A percentile compares a stretch with the other conserved stretches of the same genome.
These are phyloP conservation scores for Syngnathus scovelli DNA, from an alignment of 2,113 vertebrate genomes.

Conservation along the genomic window DNA sequence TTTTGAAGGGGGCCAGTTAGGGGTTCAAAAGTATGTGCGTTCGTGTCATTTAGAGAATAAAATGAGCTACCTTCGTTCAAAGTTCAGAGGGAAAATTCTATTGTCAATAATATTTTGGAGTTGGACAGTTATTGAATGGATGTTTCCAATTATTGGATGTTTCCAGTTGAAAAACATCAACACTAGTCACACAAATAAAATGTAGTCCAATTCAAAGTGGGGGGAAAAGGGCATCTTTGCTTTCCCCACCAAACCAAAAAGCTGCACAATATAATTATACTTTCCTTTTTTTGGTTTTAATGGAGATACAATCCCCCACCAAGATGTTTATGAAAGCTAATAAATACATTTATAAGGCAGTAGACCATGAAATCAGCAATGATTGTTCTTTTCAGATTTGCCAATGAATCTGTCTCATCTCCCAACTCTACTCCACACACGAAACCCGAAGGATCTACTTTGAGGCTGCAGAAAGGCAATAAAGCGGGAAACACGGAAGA, in stretches of 20 bases:
- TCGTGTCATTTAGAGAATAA: background rate
- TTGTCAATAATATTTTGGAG: background rate
- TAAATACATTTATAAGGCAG: background rate
- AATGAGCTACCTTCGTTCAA: background rate
- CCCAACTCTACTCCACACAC: background rate
- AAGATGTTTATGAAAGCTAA: background rate
- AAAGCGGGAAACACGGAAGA: slow-evolving; percentile 19
- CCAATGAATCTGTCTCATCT: background rate
- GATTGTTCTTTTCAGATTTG: background rate
- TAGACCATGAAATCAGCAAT: background rate
- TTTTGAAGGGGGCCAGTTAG: background rate
- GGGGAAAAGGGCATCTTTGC: no score
- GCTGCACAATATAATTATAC: background rate
- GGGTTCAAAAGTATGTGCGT: background rate
- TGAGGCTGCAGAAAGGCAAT: slow-evolving; percentile 54
- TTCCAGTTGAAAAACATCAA: background rate
- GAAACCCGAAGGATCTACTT: slow-evolving; percentile 40
- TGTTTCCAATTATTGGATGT: background rate
- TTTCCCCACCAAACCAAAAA: background rate
- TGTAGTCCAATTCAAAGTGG: no score
- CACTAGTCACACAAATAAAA: background rate
- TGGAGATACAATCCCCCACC: background rate
- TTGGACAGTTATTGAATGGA: background rate
- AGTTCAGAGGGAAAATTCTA: background rate
- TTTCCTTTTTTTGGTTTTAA: background rate